phyloP scores from a whole-genome alignment of 2,888 invertebrate species.

The Idaea biselata region DNA sequence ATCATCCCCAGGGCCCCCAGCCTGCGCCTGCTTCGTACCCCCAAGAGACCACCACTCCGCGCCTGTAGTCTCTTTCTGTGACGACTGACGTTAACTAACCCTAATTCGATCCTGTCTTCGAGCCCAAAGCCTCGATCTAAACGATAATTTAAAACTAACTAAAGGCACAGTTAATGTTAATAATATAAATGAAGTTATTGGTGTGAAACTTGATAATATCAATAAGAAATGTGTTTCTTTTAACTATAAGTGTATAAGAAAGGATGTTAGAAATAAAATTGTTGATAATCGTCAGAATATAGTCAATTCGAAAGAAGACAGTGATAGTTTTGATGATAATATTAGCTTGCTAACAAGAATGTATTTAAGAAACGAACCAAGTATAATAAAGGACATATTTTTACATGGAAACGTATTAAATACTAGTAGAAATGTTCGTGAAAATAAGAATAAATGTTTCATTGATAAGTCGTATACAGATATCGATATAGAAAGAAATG shows the following conservation, averaged over 20 bases:
- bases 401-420: slow-evolving; percentile 11
- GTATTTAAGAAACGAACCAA: slow-evolving; percentile 18
- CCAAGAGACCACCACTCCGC: slow-evolving; percentile 79
- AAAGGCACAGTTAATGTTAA: slow-evolving; percentile 13
- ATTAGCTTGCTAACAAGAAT: slow-evolving; percentile 19
- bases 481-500: slow-evolving; percentile 8
- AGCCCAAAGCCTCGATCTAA: not conserved
- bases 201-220: slow-evolving; percentile 7
- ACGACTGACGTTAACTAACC: slow-evolving; percentile 65
- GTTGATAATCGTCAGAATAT: slow-evolving; percentile 20
- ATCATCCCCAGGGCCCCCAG: slow-evolving; percentile 68
- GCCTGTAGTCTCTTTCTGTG: slow-evolving; percentile 82
- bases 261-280: not conserved
- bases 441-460: not conserved
- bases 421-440: not conserved
- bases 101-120: not conserved
- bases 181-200: slow-evolving; percentile 2
- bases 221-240: slow-evolving; percentile 6
- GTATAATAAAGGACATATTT: slow-evolving; percentile 5
- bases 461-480: not conserved
- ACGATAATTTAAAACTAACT: not conserved
- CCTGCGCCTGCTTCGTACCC: slow-evolving; percentile 70
- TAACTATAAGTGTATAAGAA: not conserved
- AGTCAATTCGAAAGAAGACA: slow-evolving; percentile 36
- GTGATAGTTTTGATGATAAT: slow-evolving; percentile 20